Evolutionary conservation across 2,113 vertebrate species (phyloP).

Genomic region (Etheostoma spectabile): DNA sequence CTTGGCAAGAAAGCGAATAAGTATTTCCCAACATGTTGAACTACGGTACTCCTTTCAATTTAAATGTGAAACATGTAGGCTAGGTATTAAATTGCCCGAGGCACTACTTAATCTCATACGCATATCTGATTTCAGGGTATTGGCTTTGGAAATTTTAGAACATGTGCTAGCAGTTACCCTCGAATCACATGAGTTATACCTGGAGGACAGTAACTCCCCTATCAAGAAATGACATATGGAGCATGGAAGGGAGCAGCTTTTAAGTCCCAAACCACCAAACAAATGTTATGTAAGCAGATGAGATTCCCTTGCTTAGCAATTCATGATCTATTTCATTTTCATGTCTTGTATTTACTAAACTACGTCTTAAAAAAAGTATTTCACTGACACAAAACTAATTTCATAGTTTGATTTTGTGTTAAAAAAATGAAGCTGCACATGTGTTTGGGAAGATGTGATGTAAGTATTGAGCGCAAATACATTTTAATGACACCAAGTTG

Average conservation of each 20-base stretch:
- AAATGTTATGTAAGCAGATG: neutral
- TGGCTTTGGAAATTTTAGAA: constrained; percentile 57
- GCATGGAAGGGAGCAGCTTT: constrained; percentile 12
- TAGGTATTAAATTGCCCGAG: constrained; percentile 21
- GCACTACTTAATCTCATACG: constrained; percentile 35
- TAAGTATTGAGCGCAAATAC: constrained; percentile 4
- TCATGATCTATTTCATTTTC: constrained; percentile 26
- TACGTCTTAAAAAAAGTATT: neutral
- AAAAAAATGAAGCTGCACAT: neutral
- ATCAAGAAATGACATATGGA: constrained; percentile 9
- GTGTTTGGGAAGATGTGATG: neutral
- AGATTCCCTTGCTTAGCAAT: neutral
- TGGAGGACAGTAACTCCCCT: constrained; percentile 40
- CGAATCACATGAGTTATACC: constrained; percentile 29
- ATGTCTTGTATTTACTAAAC: constrained; percentile 2
- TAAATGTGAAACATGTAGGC: constrained; percentile 11
- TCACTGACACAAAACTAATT: neutral
- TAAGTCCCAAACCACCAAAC: constrained; percentile 34
- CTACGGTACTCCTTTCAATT: constrained; percentile 1
- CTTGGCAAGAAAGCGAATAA: constrained; percentile 11
- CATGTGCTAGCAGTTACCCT: constrained; percentile 25
- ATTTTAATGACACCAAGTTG: neutral
- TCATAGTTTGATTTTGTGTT: neutral
- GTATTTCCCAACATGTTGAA: neutral
- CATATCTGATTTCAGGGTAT: constrained; percentile 40